phyloP scores from a whole-genome alignment of 2,113 vertebrate species.

The Mustelus asterias region DNA sequence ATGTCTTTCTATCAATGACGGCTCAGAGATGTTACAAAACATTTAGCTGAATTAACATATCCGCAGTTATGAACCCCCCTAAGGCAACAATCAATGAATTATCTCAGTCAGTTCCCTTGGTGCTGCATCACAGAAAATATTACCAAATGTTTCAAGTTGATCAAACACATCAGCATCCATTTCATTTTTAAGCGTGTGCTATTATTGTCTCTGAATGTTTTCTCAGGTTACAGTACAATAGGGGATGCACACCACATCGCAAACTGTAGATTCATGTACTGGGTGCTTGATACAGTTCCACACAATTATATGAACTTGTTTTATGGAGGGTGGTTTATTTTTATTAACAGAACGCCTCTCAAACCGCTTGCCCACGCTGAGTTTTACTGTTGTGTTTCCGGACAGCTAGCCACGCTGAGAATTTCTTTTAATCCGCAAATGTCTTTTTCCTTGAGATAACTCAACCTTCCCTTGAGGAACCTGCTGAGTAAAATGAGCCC shows the following conservation, averaged over 20 bases:
- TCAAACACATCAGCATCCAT: not conserved
- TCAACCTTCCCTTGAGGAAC: not conserved
- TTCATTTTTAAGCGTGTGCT: not conserved
- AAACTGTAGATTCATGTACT: not conserved
- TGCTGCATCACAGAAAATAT: not conserved
- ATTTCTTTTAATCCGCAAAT: not conserved
- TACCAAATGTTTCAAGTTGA: not conserved
- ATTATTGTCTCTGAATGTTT: not conserved
- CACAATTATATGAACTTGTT: not conserved
- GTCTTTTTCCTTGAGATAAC: not conserved
- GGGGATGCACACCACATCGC: not conserved
- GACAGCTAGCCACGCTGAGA: not conserved
- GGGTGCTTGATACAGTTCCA: not conserved
- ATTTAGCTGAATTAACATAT: not conserved
- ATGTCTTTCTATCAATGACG: not conserved
- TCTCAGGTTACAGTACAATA: not conserved
- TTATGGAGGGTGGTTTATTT: not conserved
- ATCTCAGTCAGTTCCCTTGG: not conserved
- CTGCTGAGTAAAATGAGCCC: not conserved
- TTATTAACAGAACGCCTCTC: not conserved
- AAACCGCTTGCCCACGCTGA: not conserved
- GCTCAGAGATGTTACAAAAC: not conserved
- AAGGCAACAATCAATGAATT: not conserved
- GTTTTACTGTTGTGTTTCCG: not conserved
- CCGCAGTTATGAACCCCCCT: not conserved